These are phyloP conservation scores for Epinotia bilunana DNA, from an alignment of 2,888 invertebrate species.

Conservation along the genomic window DNA sequence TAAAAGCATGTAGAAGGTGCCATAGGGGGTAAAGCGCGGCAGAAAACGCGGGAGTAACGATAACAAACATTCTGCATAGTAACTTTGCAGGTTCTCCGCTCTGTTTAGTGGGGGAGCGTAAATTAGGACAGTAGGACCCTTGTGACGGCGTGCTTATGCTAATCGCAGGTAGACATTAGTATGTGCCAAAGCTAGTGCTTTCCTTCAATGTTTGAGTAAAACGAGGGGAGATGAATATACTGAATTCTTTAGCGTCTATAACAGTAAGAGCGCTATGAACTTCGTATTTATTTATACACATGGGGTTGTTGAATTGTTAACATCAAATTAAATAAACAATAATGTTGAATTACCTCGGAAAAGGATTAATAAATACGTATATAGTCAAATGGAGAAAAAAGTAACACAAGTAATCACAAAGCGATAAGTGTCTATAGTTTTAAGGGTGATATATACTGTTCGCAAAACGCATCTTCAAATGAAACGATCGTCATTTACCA, in stretches of 20 bases:
- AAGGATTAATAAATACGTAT: no score
- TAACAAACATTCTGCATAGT: slow-evolving; percentile 19
- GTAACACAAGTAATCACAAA: no score
- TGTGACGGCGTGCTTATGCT: slow-evolving; percentile 13
- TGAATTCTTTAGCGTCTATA: background rate
- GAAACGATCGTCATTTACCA: no score
- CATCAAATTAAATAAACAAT: no score
- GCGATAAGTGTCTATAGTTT: no score
- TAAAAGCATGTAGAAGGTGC: background rate
- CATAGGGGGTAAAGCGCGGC: background rate
- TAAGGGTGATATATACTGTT: no score
- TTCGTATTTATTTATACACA: background rate
- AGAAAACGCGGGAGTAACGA: slow-evolving; percentile 1
- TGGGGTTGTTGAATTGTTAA: no score
- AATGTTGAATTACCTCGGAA: no score
- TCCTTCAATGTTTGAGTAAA: slow-evolving; percentile 1
- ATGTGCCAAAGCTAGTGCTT: no score
- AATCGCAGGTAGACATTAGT: slow-evolving; percentile 22
- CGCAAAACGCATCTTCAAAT: no score
- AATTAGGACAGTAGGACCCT: slow-evolving; percentile 22
- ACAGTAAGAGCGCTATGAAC: background rate
- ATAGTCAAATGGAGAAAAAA: no score
- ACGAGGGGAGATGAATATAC: background rate
- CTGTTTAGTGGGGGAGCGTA: slow-evolving; percentile 10
- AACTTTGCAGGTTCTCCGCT: slow-evolving; percentile 14